Evolutionary conservation across 2,888 invertebrate genomes (phyloP).

Genomic region (Sericinus montela): DNA sequence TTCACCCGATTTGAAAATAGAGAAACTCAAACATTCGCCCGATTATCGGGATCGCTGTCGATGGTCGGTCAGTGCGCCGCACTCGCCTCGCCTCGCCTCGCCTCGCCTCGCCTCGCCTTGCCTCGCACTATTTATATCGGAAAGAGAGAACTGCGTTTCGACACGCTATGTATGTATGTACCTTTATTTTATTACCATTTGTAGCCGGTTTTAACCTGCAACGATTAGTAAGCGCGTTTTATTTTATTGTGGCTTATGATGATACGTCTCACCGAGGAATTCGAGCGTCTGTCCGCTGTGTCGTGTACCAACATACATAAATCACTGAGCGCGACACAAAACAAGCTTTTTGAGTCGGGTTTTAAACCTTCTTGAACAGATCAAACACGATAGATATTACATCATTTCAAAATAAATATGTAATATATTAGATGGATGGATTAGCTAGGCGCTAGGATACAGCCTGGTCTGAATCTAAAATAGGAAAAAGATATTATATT

Average conservation of each 20-base stretch:
- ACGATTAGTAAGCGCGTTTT: slow-evolving; percentile 65
- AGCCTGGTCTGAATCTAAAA: too few relatives aligned
- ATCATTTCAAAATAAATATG: too few relatives aligned
- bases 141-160: slow-evolving; percentile 68
- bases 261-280: slow-evolving; percentile 40
- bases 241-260: slow-evolving; percentile 63
- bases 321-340: slow-evolving; percentile 17
- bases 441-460: too few relatives aligned
- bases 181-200: slow-evolving; percentile 76
- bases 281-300: slow-evolving; percentile 23
- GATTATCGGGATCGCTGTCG: slow-evolving; percentile 75
- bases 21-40: slow-evolving; percentile 70
- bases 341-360: slow-evolving; percentile 15
- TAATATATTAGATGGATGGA: too few relatives aligned
- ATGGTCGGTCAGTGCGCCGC: slow-evolving; percentile 72
- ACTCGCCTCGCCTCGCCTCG: slow-evolving; percentile 51
- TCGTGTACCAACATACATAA: slow-evolving; percentile 19
- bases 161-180: slow-evolving; percentile 66
- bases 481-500: too few relatives aligned
- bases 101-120: slow-evolving; percentile 49
- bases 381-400: slow-evolving; percentile 15
- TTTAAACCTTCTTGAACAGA: slow-evolving; percentile 11
- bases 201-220: slow-evolving; percentile 72
- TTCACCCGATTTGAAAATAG: slow-evolving; percentile 71
- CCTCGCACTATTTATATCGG: slow-evolving; percentile 75